These are phyloP conservation scores for Biston betularia DNA, from an alignment of 2,888 invertebrate genomes.

Conservation along the genomic window DNA sequence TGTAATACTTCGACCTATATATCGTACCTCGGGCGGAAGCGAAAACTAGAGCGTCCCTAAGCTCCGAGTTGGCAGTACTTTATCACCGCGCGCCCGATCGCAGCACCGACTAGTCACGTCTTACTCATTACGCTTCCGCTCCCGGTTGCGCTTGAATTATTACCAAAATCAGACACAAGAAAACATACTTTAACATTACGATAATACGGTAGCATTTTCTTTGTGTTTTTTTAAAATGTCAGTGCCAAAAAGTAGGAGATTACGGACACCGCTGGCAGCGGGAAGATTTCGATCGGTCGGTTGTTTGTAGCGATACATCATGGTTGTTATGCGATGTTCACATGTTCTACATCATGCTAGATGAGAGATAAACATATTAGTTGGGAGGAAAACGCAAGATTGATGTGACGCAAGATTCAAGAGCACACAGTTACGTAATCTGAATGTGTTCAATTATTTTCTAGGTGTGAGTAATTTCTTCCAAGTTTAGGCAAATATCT, in stretches of 20 bases:
- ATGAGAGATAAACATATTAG: slow-evolving; percentile 6
- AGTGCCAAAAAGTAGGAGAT: slow-evolving; percentile 42
- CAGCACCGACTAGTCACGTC: slow-evolving; percentile 41
- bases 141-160: slow-evolving; percentile 41
- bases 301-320: slow-evolving; percentile 17
- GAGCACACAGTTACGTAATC: background rate
- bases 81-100: slow-evolving; percentile 39
- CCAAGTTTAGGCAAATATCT: too few relatives aligned
- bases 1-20: slow-evolving; percentile 25
- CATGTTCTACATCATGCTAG: slow-evolving; percentile 13
- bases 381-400: slow-evolving; percentile 13
- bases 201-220: slow-evolving; percentile 13
- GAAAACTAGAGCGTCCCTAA: slow-evolving; percentile 27
- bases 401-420: slow-evolving; percentile 7
- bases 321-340: slow-evolving; percentile 17
- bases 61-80: slow-evolving; percentile 31
- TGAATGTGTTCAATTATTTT: background rate
- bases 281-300: slow-evolving; percentile 38
- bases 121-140: slow-evolving; percentile 44
- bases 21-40: slow-evolving; percentile 15
- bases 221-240: background rate
- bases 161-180: background rate
- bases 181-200: slow-evolving; percentile 5
- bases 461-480: too few relatives aligned
- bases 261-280: slow-evolving; percentile 36